Evolutionary conservation across 2,113 vertebrate genomes (phyloP), one percentile per base, ranked within the genome.

Genomic region (Pelodiscus sinensis): DNA sequence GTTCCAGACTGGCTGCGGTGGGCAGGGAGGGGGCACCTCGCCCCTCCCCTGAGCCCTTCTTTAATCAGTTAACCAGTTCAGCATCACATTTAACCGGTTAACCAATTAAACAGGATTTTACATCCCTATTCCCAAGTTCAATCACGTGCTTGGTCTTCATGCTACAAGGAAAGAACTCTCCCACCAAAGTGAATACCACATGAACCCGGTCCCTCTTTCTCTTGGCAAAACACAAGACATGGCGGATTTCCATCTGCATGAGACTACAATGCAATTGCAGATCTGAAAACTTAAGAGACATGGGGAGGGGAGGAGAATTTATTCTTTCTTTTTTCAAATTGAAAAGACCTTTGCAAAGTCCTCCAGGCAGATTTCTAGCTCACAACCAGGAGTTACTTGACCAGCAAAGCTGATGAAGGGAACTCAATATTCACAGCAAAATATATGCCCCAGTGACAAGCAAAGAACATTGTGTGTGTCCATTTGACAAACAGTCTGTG

Each of bases 381-480:
- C 81, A 84, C 0, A 1, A 92, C 62, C 5, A 50, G 68, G 52
- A 12, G 79, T 86, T 31, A 29, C 89, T 84, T 89, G 82, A n/a
- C 13, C 58, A 68, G 55, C 85, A 6, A 44, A 82, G 93, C 65
- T 24, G 55, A 93, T 38, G 50, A 15, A 16, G 16, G 52, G 0
- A 75, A 24, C 55, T 38, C 85, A 13, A 3, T 1, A 0, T 1
- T 75, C 18, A 60, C 79, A 24, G 5, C 9, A 68, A 65, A 78
- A 84, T 0, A 7, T 0, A 38, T 1, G 1, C 77, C 54, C 1
- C 19, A 13, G 4, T 1, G 0, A n/a, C 38, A 95, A 96, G 84
- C 55, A 90, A 96, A 96, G 95, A 94, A 94, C 93, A 81, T 11
- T 7, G 86, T 29, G 85, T n/a, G 31, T 71, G n/a, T 68, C 16